Conservation (phyloP, 2,888 invertebrate species). For the Scaeva pyrastri region DNA sequence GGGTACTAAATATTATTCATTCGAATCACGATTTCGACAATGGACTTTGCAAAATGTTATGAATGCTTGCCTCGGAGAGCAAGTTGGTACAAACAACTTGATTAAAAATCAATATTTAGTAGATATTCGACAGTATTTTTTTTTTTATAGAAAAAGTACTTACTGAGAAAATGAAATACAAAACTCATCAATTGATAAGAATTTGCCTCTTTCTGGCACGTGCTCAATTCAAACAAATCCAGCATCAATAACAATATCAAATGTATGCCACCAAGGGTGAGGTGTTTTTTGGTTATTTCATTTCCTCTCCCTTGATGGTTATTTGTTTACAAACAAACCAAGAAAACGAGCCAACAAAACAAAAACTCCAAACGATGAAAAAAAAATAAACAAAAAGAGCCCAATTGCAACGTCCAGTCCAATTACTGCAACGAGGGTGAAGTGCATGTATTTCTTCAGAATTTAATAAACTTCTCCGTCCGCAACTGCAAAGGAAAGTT, state of each 20-base stretch:
- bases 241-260: conserved; percentile 23
- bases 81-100: no score
- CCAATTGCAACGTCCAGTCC: neutral
- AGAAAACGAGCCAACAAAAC: neutral
- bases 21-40: no score
- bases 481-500: neutral
- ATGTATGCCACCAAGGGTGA: neutral
- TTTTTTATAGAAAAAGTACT: no score
- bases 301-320: neutral
- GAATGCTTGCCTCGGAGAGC: no score
- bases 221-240: neutral
- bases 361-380: neutral
- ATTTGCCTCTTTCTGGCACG: neutral
- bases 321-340: conserved; percentile 33
- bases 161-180: no score
- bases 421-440: neutral
- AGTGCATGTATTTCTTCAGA: neutral
- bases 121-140: no score
- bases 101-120: no score
- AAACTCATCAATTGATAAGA: no score
- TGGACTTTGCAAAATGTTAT: no score
- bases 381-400: conserved; percentile 4
- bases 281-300: conserved; percentile 3
- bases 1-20: no score
- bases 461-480: neutral